Evolutionary conservation across 2,797 vertebrate species (phyloP), one percentile per base, ranked within the genome.

Genomic region (Valencia hispanica): DNA sequence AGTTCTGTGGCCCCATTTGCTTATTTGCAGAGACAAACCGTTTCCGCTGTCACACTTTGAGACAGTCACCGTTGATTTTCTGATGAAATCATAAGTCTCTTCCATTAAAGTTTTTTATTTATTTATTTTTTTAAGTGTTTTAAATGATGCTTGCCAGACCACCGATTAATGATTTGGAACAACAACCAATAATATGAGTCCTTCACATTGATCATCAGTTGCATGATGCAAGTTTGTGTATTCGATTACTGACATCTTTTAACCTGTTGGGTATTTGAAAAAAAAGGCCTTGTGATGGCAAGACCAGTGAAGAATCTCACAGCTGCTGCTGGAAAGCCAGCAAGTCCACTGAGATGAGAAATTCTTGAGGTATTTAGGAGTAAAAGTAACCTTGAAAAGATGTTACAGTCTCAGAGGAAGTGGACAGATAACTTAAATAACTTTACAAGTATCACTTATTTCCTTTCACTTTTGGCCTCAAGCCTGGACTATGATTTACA

Each of bases 371-470:
- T 36, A 41, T 66, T 41, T 66, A 14, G 25, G 25, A 66, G 39
- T 14, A 25, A 63, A 63, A 66, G 36, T 43, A n/a, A 68, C 65
- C 14, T 27, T 68, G 39, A 27, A 27, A 68, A 68, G 2, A 27
- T 68, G 12, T 68, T 68, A 27, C 12, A 43, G 12, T 68, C 14
- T 68, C n/a, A 43, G 39, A 66, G 11, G 36, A n/a, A 68, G n/a
- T 45, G 41, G 65, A 27, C 25, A 68, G 25, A 45, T 17, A 27
- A 27, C 39, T 68, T 17, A 7, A 25, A 66, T 32, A 74, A 43
- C 47, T 80, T 70, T 57, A 59, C 81, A 55, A 71, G 51, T 36
- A 27, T 78, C 69, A 27, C 36, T 63, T 39, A 36, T 70, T 41
- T 55, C 51, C 18, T 77, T 34, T 59, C 30, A 18, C 34, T 68